Evolutionary conservation across 1,140 invertebrate genomes (phyloP).

Genomic region (Leptinotarsa lineolata): DNA sequence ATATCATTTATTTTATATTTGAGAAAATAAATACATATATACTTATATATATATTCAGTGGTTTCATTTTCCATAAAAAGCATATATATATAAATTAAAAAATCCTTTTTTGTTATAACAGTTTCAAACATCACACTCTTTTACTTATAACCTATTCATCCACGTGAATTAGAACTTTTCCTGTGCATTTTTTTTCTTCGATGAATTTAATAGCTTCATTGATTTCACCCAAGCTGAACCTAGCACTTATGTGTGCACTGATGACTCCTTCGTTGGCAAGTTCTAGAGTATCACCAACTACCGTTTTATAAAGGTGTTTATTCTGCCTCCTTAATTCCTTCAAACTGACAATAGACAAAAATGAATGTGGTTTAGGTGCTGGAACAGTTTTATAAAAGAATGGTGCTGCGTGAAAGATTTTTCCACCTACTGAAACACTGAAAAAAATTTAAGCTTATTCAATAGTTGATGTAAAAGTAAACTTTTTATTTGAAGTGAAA

Average conservation of each 20-base stretch:
- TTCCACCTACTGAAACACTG: slow-evolving; percentile 58
- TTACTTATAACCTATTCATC: slow-evolving; percentile 28
- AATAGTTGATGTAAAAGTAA: too few species aligned
- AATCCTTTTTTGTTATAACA: background rate
- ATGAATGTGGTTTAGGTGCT: slow-evolving; percentile 42
- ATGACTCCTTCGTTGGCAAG: slow-evolving; percentile 59
- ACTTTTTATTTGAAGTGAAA: too few species aligned
- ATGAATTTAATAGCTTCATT: slow-evolving; percentile 60
- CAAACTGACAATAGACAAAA: slow-evolving; percentile 44
- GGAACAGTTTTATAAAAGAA: slow-evolving; percentile 42
- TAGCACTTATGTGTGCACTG: slow-evolving; percentile 58
- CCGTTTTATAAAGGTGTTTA: slow-evolving; percentile 47
- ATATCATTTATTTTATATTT: background rate
- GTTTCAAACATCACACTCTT: too few species aligned
- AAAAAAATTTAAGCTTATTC: slow-evolving; percentile 30
- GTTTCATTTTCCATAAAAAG: background rate
- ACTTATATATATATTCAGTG: background rate
- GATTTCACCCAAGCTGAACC: slow-evolving; percentile 57
- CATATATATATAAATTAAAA: background rate
- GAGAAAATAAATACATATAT: background rate
- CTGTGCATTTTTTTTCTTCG: slow-evolving; percentile 58
- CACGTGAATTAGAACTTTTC: slow-evolving; percentile 59
- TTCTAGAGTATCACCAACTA: slow-evolving; percentile 60
- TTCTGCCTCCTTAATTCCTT: slow-evolving; percentile 46
- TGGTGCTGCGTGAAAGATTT: slow-evolving; percentile 58